A percentile compares a stretch with the other conserved stretches of the same genome.
phyloP scores from a whole-genome alignment of 2,113 vertebrate species.

The Hepsetus odoe region DNA sequence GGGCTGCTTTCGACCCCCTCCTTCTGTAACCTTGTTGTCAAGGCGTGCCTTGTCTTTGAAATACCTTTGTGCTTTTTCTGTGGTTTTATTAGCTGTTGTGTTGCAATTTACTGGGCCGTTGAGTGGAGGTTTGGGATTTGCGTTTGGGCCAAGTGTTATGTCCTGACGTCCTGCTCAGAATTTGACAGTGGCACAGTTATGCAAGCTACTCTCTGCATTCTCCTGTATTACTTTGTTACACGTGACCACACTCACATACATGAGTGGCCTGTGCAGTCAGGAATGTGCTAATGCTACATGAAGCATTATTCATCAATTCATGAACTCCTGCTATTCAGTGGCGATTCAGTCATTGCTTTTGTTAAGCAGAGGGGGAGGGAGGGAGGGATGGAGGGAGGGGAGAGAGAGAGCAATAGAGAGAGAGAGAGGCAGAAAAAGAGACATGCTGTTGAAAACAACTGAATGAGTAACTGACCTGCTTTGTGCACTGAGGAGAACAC shows the following conservation, averaged over 20 bases:
- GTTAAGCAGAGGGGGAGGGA: conserved; percentile 14
- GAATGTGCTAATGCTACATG: conserved; percentile 40
- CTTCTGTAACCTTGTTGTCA: neutral
- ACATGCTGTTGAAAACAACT: conserved; percentile 37
- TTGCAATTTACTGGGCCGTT: neutral
- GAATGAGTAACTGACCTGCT: conserved; percentile 72
- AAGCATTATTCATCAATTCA: conserved; percentile 30
- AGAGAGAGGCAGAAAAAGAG: conserved; percentile 14
- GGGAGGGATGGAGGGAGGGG: conserved; percentile 8
- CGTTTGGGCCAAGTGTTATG: neutral
- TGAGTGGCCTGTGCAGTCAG: conserved; percentile 23
- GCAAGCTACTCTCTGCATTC: neutral
- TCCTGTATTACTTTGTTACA: conserved; percentile 33
- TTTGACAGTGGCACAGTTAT: conserved; percentile 8
- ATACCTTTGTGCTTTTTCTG: neutral
- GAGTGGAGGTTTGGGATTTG: neutral
- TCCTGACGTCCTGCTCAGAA: conserved; percentile 4
- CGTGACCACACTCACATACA: conserved; percentile 32
- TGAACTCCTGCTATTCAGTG: conserved; percentile 17
- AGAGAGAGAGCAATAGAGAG: conserved; percentile 11
- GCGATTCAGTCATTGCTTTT: conserved; percentile 20
- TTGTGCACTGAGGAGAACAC: conserved; percentile 64
- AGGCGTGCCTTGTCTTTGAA: neutral
- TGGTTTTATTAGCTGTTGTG: neutral
- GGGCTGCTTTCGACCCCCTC: neutral